These are phyloP conservation scores for Entelurus aequoreus DNA, from an alignment of 2,113 vertebrate species.

Conservation along the genomic window DNA sequence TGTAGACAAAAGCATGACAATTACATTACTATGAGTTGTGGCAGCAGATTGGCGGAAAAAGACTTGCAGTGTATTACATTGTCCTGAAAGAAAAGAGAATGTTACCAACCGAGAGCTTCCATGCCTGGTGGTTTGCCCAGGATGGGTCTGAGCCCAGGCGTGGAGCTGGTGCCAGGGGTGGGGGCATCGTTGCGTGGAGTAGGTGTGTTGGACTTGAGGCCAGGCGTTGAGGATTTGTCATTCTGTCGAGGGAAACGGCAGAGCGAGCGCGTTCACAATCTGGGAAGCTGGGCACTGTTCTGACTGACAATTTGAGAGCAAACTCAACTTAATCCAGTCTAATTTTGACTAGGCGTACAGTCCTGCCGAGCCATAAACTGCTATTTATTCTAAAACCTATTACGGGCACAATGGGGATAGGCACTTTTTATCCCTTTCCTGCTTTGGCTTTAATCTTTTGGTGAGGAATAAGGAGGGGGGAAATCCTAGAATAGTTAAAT, in stretches of 20 bases:
- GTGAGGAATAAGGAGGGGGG: constrained; percentile 45
- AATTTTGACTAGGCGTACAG: constrained; percentile 72
- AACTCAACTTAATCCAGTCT: constrained; percentile 71
- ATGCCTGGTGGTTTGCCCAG: constrained; percentile 87
- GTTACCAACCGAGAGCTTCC: constrained; percentile 77
- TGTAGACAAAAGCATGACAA: constrained; percentile 33
- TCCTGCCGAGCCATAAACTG: constrained; percentile 68
- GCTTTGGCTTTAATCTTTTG: constrained; percentile 70
- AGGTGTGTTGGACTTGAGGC: constrained; percentile 93
- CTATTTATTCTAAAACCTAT: constrained; percentile 77
- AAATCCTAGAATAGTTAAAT: constrained; percentile 68
- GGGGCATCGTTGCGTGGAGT: constrained; percentile 89
- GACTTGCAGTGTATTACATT: constrained; percentile 4
- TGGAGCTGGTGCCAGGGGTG: constrained; percentile 92
- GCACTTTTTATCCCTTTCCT: constrained; percentile 65
- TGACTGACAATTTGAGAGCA: constrained; percentile 69
- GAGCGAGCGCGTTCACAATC: constrained; percentile 54
- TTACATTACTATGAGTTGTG: constrained; percentile 12
- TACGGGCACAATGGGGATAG: constrained; percentile 70
- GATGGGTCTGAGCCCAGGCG: constrained; percentile 87
- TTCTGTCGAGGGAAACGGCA: constrained; percentile 73
- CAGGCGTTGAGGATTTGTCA: constrained; percentile 93
- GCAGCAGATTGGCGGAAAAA: neutral
- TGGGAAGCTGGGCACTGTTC: constrained; percentile 50
- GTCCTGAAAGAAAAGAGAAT: constrained; percentile 24